A percentile compares a stretch with the other conserved stretches of the same genome.
Conservation (phyloP, 64 coral and sea anemone species). For the Hydrozoanthus tunicans region DNA sequence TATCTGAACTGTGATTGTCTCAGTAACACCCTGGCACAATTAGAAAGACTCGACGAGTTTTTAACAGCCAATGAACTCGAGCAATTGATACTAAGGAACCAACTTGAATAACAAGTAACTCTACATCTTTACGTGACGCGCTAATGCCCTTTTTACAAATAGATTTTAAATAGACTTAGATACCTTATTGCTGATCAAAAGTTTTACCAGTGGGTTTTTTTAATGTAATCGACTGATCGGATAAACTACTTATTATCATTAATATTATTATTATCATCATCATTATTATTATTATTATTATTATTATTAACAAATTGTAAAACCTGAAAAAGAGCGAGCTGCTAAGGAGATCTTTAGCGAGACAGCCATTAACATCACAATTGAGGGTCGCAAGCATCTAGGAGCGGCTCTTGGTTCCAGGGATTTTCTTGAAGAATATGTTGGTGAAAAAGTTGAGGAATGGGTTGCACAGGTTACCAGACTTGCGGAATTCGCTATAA, state of each 20-base stretch:
- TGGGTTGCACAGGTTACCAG: background rate
- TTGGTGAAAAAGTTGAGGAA: background rate
- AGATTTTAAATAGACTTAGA: too few relatives aligned
- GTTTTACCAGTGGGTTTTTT: too few relatives aligned
- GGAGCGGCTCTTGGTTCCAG: background rate
- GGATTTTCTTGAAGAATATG: background rate
- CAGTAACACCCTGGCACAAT: conserved; percentile 29
- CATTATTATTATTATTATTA: too few relatives aligned
- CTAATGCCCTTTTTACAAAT: background rate
- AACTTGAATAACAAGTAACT: background rate
- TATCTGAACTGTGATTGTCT: conserved; percentile 63
- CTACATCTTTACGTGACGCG: background rate
- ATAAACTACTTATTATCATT: too few relatives aligned
- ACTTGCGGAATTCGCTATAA: too few relatives aligned
- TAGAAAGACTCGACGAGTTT: conserved; percentile 27
- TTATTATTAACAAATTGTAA: too few relatives aligned
- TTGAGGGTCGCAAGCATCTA: background rate
- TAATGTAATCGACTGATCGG: too few relatives aligned
- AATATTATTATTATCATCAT: too few relatives aligned
- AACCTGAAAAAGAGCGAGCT: background rate
- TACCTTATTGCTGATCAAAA: too few relatives aligned
- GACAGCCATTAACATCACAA: background rate
- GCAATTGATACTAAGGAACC: background rate
- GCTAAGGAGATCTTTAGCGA: background rate
- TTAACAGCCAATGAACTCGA: background rate